Percentiles rank a stretch among this genome's conserved stretches.
phyloP scores from a whole-genome alignment of 1,140 invertebrate genomes.

The Palaemon carinicauda region DNA sequence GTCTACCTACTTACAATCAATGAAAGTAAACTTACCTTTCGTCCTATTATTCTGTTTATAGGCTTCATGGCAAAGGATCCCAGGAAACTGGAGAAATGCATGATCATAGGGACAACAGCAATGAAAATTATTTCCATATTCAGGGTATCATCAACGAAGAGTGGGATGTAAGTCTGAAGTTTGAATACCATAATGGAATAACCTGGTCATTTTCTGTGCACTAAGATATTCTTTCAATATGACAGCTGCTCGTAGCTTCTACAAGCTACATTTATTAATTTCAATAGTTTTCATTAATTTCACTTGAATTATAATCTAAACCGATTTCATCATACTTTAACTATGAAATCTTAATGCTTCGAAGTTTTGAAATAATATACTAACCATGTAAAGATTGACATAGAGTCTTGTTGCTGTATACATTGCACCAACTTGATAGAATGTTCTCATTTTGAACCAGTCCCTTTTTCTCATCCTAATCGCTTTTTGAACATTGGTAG shows the following conservation, averaged over 20 bases:
- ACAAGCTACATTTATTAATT: too few relatives aligned
- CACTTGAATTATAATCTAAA: background rate
- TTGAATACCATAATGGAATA: background rate
- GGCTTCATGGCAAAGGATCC: constrained; percentile 77
- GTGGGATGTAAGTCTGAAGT: constrained; percentile 82
- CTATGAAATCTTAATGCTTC: too few relatives aligned
- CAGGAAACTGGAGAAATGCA: constrained; percentile 85
- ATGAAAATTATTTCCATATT: constrained; percentile 78
- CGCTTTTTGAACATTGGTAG: background rate
- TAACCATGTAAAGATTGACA: constrained; percentile 77
- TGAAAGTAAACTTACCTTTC: constrained; percentile 69
- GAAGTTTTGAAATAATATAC: too few relatives aligned
- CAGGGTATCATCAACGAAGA: constrained; percentile 86
- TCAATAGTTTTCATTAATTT: too few relatives aligned
- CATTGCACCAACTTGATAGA: constrained; percentile 72
- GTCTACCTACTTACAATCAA: too few relatives aligned
- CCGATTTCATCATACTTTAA: too few relatives aligned
- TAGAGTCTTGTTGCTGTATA: constrained; percentile 92
- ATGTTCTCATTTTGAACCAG: constrained; percentile 73
- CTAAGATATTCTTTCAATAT: too few relatives aligned
- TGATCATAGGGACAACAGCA: constrained; percentile 85
- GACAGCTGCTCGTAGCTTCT: too few relatives aligned
- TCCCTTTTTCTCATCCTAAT: constrained; percentile 64
- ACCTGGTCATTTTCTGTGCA: background rate
- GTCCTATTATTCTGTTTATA: constrained; percentile 74